These are phyloP conservation scores for Sapajus apella DNA, from an alignment of 2,113 vertebrate species.

Conservation along the genomic window DNA sequence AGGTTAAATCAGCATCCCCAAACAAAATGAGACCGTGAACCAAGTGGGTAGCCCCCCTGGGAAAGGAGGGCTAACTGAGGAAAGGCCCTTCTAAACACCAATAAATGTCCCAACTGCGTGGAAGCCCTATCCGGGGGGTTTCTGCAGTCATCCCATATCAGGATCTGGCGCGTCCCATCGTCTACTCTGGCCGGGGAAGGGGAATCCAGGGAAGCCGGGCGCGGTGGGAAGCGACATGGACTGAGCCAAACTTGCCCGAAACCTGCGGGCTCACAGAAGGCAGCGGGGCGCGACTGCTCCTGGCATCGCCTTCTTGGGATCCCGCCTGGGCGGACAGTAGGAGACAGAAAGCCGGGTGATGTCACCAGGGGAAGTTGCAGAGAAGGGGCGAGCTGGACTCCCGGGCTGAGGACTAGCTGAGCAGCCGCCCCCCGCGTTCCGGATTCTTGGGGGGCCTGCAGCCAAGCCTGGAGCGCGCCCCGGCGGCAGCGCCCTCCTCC, in stretches of 20 bases:
- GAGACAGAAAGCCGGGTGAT: accelerated
- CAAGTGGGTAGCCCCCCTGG: background rate
- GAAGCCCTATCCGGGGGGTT: background rate
- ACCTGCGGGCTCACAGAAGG: background rate
- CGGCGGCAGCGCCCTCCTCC: background rate
- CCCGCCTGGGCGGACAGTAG: background rate
- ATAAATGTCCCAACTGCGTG: background rate
- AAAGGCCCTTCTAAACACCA: background rate
- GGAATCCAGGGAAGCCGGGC: too few species aligned
- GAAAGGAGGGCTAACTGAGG: background rate
- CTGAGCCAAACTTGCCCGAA: background rate
- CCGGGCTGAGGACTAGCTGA: accelerated
- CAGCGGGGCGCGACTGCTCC: background rate
- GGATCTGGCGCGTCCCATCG: background rate
- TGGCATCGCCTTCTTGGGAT: too few species aligned
- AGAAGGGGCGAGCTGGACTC: background rate
- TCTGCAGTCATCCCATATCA: background rate
- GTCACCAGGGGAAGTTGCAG: background rate
- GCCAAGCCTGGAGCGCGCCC: background rate
- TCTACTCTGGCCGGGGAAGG: accelerated
- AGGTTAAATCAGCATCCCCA: background rate
- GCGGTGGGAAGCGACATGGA: accelerated
- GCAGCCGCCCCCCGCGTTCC: background rate
- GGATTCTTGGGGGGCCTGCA: background rate
- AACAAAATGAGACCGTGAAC: background rate